These are phyloP conservation scores for Tetramorium parvispinum DNA, from an alignment of 1,140 invertebrate genomes.

Conservation along the genomic window DNA sequence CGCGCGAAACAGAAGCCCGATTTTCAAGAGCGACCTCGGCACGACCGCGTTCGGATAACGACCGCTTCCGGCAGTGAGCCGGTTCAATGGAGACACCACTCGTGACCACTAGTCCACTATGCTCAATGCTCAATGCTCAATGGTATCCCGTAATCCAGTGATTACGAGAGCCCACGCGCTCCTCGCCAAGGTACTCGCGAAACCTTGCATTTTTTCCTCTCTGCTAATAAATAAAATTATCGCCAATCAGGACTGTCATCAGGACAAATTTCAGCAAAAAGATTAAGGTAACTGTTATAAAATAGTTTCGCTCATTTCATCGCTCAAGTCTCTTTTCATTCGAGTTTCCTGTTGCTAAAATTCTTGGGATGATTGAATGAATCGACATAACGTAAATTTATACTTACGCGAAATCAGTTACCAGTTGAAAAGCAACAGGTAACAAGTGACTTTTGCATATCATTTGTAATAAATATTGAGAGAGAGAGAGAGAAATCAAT, in stretches of 20 bases:
- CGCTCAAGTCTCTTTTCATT: neutral
- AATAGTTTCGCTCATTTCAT: neutral
- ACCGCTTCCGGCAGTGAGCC: conserved; percentile 61
- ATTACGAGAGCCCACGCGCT: conserved; percentile 33
- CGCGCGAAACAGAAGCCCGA: conserved; percentile 50
- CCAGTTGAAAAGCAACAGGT: neutral
- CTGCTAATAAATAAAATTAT: neutral
- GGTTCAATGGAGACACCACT: conserved; percentile 55
- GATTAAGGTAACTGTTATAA: neutral
- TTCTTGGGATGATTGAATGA: neutral
- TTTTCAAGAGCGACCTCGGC: conserved; percentile 74
- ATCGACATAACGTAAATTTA: neutral
- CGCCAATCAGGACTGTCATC: neutral
- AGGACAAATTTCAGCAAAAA: neutral
- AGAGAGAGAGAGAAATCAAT: too few species aligned
- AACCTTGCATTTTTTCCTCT: neutral
- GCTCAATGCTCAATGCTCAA: conserved; percentile 26
- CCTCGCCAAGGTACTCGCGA: neutral
- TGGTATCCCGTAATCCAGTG: conserved; percentile 58
- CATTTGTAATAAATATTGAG: neutral
- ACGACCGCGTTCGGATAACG: conserved; percentile 66
- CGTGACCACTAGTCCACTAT: conserved; percentile 21
- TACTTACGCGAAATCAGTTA: neutral
- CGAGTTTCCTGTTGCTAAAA: neutral
- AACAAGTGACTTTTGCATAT: neutral